These are phyloP conservation scores for Sebastes itinus DNA, from an alignment of 2,797 vertebrate genomes.

Conservation along the genomic window DNA sequence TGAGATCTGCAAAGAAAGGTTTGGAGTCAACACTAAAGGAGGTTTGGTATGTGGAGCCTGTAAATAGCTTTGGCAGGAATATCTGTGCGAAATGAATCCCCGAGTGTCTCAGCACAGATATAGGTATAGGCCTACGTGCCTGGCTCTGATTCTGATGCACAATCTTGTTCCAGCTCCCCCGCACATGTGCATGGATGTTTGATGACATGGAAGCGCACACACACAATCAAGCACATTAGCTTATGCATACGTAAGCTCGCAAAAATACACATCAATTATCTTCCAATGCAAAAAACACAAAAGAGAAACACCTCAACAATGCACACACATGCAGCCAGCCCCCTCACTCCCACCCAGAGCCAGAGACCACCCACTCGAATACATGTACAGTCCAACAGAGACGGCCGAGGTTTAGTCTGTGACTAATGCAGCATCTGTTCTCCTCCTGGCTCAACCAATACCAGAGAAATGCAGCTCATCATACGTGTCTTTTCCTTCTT, in stretches of 20 bases:
- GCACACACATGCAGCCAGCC: constrained; percentile 8
- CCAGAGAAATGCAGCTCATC: constrained; percentile 6
- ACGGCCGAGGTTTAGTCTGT: constrained; percentile 23
- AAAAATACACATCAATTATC: not conserved
- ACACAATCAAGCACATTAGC: not conserved
- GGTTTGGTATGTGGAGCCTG: not conserved
- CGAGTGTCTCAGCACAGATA: not conserved
- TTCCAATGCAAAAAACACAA: not conserved
- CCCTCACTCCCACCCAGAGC: constrained; percentile 41
- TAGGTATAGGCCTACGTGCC: not conserved
- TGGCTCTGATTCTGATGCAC: constrained; percentile 5
- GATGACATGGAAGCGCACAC: not conserved
- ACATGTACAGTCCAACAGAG: constrained; percentile 36
- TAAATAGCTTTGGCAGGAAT: constrained; percentile 28
- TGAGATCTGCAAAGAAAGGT: not conserved
- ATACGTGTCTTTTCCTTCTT: not conserved
- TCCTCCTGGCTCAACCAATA: constrained; percentile 8
- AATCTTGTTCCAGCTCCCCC: constrained; percentile 21
- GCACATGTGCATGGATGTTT: constrained; percentile 27
- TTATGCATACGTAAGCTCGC: not conserved
- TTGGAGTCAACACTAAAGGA: not conserved
- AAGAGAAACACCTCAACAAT: constrained; percentile 1
- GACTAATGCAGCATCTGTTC: constrained; percentile 51
- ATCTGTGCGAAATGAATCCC: constrained; percentile 2
- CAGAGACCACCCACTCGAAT: constrained; percentile 61